Evolutionary conservation across 2,113 vertebrate species (phyloP), one percentile per base, ranked within the genome.

Genomic region (Poeciliopsis turrubarensis): DNA sequence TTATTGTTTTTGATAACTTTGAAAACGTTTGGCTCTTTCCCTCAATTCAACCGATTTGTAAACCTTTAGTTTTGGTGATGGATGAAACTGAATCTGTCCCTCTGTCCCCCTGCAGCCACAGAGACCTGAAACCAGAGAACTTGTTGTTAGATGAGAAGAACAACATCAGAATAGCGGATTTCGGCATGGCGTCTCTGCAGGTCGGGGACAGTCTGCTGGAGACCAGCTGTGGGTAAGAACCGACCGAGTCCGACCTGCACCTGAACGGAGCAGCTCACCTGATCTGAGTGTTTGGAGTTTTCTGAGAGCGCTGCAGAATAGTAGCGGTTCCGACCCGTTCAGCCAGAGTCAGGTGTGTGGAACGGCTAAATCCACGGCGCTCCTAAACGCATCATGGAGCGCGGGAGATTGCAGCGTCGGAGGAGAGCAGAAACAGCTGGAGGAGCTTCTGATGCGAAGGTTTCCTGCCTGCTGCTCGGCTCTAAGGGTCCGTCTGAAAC

Each of bases 171-270:
- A 96, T 99, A 88, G 98, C 98, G 60, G 98, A 99, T 93, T 99
- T 99, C 0, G 97, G 98, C 81, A 99, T 99, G 98, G 98, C 98
- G 34, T 99, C 98, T 27, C 95, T 99, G 95, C 98, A 99, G 95
- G 98, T 99, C 83, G 98, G 97, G 78, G 98, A 99, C 93, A 99
- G 96, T 94, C 96, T 99, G 85, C 93, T 99, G 94, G 98, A 99
- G 95, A 99, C 98, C 89, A 99, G 98, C 93, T 99, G 98, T 27
- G 98, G 98, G 98, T 99, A 31, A 31, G 30, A 31, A 31, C 30
- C 30, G 30, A 31, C 30, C 30, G 3, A 4, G 30, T 31, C 30
- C 4, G 30, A 31, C 30, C 30, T 31, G 30, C 1, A 29, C 29
- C 29, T 39, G 44, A 47, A 47, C 17, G 13, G 12, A 47, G 15